These are phyloP conservation scores for Saccostrea glomerata DNA, from an alignment of 1,140 invertebrate genomes.

Conservation along the genomic window DNA sequence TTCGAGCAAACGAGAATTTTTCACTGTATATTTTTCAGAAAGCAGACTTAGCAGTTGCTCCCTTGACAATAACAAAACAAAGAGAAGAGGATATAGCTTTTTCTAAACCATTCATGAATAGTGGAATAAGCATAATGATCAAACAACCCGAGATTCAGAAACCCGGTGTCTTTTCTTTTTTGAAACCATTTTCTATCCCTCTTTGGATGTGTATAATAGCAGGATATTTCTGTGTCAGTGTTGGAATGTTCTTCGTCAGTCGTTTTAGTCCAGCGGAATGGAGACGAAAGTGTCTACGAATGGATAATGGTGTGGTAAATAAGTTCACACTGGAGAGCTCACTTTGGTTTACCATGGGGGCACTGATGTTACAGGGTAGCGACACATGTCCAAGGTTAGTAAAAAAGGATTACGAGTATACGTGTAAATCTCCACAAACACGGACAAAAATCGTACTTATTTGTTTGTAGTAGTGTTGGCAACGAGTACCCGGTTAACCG, in stretches of 20 bases:
- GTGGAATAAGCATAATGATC: slow-evolving; percentile 78
- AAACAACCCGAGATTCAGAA: slow-evolving; percentile 83
- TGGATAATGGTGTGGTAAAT: slow-evolving; percentile 56
- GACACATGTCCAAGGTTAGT: slow-evolving; percentile 84
- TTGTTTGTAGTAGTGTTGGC: too few species aligned
- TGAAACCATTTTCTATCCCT: slow-evolving; percentile 92
- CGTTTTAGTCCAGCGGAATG: slow-evolving; percentile 72
- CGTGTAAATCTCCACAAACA: not conserved
- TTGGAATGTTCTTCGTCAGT: slow-evolving; percentile 87
- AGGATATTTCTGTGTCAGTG: slow-evolving; percentile 96
- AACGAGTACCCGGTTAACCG: too few species aligned
- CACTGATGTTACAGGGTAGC: slow-evolving; percentile 98
- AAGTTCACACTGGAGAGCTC: slow-evolving; percentile 88
- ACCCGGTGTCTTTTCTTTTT: slow-evolving; percentile 94
- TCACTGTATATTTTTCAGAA: slow-evolving; percentile 60
- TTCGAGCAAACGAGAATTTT: not conserved
- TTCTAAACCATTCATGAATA: slow-evolving; percentile 79
- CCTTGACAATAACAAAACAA: slow-evolving; percentile 76
- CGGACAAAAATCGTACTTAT: too few species aligned
- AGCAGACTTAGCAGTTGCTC: slow-evolving; percentile 76
- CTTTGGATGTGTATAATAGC: slow-evolving; percentile 88
- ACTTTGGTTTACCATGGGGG: slow-evolving; percentile 95
- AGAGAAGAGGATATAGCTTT: slow-evolving; percentile 78
- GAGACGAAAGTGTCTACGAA: slow-evolving; percentile 85
- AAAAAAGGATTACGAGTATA: not conserved